These are phyloP conservation scores for Penelope pileata DNA, from an alignment of 2,113 vertebrate species.

Conservation along the genomic window DNA sequence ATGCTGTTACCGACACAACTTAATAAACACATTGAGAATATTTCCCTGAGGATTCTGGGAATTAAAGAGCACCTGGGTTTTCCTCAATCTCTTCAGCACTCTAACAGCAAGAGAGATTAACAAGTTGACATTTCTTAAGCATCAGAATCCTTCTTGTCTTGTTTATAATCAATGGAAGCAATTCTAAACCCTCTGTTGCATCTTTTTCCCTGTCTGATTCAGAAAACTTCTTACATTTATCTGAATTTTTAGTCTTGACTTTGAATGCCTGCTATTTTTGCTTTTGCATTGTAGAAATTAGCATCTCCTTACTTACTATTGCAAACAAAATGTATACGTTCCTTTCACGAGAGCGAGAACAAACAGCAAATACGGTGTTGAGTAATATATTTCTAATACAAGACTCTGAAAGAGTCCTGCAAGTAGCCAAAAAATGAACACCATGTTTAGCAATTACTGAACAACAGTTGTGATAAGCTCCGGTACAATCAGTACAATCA, in stretches of 20 bases:
- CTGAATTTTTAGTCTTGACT: slow-evolving; percentile 6
- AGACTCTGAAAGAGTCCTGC: too few relatives aligned
- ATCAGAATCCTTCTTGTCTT: slow-evolving; percentile 21
- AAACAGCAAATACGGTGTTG: too few relatives aligned
- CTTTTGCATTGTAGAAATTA: slow-evolving; percentile 19
- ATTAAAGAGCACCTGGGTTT: slow-evolving; percentile 46
- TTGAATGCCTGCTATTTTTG: slow-evolving; percentile 24
- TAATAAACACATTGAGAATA: slow-evolving; percentile 32
- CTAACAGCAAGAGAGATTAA: slow-evolving; percentile 12
- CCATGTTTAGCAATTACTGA: too few relatives aligned
- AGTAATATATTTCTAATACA: too few relatives aligned
- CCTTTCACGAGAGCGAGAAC: too few relatives aligned
- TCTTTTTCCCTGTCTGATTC: background rate
- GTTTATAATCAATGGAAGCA: slow-evolving; percentile 17
- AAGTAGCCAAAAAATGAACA: too few relatives aligned
- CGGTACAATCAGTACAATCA: too few relatives aligned
- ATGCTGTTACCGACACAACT: slow-evolving; percentile 56
- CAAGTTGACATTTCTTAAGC: slow-evolving; percentile 19
- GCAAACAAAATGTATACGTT: background rate
- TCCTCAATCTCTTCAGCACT: background rate
- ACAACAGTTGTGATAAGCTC: too few relatives aligned
- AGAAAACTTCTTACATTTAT: background rate
- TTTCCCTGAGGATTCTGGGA: slow-evolving; percentile 4
- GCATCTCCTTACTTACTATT: background rate
- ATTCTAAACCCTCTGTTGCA: slow-evolving; percentile 25